Conservation (phyloP, 2,888 invertebrate species). For the Autographa gamma region DNA sequence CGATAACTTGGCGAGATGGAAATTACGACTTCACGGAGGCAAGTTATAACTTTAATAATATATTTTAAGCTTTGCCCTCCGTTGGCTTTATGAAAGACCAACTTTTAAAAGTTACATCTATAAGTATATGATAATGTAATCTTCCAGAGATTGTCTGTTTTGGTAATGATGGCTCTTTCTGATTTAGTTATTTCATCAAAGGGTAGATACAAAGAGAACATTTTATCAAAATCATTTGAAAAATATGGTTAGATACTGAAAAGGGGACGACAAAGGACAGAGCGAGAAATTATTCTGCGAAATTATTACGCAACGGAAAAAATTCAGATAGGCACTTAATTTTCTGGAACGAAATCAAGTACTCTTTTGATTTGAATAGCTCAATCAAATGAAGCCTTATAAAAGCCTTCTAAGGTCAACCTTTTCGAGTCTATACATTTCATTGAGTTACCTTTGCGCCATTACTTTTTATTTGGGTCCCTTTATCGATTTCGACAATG, state of each 20-base stretch:
- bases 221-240: too few relatives aligned
- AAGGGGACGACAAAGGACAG: background rate
- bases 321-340: background rate
- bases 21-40: conserved; percentile 22
- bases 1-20: conserved; percentile 27
- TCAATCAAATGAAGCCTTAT: conserved; percentile 20
- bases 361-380: conserved; percentile 2
- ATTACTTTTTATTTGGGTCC: background rate
- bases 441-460: background rate
- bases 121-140: background rate
- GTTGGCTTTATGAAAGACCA: background rate
- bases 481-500: conserved; percentile 33
- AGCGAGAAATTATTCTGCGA: background rate
- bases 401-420: conserved; percentile 2
- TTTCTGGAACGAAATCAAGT: background rate
- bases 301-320: conserved; percentile 8
- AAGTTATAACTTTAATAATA: conserved; percentile 16
- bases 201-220: too few relatives aligned
- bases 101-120: background rate
- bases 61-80: background rate
- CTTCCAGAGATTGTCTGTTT: too few relatives aligned
- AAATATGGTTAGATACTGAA: too few relatives aligned
- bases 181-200: too few relatives aligned
- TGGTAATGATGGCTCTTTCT: too few relatives aligned
- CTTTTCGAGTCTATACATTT: background rate